Evolutionary conservation across 1,140 invertebrate species (phyloP).

Genomic region (Macrobrachium nipponense): DNA sequence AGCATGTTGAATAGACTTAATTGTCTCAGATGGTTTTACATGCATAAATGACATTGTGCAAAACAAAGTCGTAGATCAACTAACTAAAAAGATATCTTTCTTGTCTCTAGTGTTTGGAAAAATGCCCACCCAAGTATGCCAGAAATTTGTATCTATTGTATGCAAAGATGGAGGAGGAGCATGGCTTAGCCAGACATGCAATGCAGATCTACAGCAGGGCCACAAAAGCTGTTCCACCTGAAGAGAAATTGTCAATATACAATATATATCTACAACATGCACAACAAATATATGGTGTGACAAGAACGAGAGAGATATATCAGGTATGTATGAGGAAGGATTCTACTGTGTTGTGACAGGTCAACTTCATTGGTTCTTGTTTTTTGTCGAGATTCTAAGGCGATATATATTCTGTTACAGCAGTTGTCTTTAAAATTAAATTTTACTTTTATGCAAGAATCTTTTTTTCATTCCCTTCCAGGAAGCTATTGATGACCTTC

Average conservation of each 20-base stretch:
- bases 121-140: slow-evolving; percentile 94
- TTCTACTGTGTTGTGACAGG: background rate
- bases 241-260: slow-evolving; percentile 95
- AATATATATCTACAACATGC: slow-evolving; percentile 99
- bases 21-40: background rate
- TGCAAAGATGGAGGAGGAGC: slow-evolving; percentile 98
- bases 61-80: background rate
- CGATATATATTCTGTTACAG: too few relatives aligned
- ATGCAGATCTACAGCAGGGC: slow-evolving; percentile 98
- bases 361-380: too few relatives aligned
- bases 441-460: background rate
- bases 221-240: slow-evolving; percentile 87
- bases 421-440: background rate
- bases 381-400: background rate
- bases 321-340: slow-evolving; percentile 70
- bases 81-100: background rate
- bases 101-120: slow-evolving; percentile 84
- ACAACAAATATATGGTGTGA: slow-evolving; percentile 96
- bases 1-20: background rate
- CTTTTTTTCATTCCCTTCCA: background rate
- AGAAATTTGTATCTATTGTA: slow-evolving; percentile 96
- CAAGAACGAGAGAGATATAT: slow-evolving; percentile 96
- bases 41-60: background rate
- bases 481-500: slow-evolving; percentile 94
- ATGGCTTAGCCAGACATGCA: slow-evolving; percentile 95